phyloP scores from a whole-genome alignment of 1,140 invertebrate species.

The Episyrphus balteatus region DNA sequence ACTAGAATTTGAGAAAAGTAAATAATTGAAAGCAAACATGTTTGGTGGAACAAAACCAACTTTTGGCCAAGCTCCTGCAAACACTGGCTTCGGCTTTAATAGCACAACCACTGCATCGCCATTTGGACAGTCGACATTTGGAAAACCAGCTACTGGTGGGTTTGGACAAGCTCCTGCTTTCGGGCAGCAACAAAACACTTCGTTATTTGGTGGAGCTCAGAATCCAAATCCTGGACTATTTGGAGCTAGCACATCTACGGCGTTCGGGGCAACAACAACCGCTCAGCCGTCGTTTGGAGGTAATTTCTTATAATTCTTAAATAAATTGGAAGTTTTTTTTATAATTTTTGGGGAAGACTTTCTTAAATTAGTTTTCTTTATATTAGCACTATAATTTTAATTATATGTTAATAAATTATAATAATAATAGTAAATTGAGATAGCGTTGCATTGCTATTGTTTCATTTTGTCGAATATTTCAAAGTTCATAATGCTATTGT shows the following conservation, averaged over 20 bases:
- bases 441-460: too few species aligned
- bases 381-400: too few species aligned
- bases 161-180: conserved; percentile 32
- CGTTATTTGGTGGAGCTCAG: conserved; percentile 38
- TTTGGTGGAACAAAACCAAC: conserved; percentile 32
- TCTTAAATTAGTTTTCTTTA: too few species aligned
- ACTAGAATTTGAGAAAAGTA: conserved; percentile 1
- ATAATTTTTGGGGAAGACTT: too few species aligned
- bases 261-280: conserved; percentile 41
- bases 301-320: conserved; percentile 11
- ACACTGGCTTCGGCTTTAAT: conserved; percentile 27
- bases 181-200: conserved; percentile 26
- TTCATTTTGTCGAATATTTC: too few species aligned
- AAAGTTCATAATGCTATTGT: too few species aligned
- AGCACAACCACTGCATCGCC: conserved; percentile 21
- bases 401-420: too few species aligned
- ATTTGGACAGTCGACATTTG: conserved; percentile 29
- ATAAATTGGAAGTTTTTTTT: too few species aligned
- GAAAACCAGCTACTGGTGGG: conserved; percentile 31
- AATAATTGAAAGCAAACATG: conserved; percentile 18
- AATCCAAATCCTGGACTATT: conserved; percentile 38
- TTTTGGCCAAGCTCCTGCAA: conserved; percentile 24
- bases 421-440: too few species aligned
- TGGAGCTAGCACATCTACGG: conserved; percentile 32
- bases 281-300: conserved; percentile 39